Base-by-base conservation (phyloP, 2,797 vertebrate genomes). In the Eremophila alpestris region DNA sequence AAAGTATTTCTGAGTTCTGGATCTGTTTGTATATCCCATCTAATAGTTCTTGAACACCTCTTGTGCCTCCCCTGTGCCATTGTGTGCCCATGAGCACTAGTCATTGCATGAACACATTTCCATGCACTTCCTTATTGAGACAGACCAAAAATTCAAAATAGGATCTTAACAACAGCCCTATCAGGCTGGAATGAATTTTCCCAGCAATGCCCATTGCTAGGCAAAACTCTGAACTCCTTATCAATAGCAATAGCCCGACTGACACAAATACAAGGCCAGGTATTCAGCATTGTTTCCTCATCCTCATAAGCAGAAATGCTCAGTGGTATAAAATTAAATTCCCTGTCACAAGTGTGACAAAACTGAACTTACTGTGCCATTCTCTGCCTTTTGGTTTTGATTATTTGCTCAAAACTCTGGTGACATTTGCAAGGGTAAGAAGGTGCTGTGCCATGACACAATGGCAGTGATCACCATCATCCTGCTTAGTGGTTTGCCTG, bases 401-500 rank as follows among this genome's bases (percentile, higher is more conserved):
- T 89, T 87, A 80, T 83, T 87, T 78, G 34, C 65, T 81, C 49
- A 46, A 69, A 93, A 85, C 12, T 65, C 45, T 49, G 41, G 40
- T 89, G 81, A 79, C 68, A 41, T 95, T 87, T 90, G 60, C 56
- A 64, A 88, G 30, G 43, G 48, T 46, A 60, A 90, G 90, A 62
- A 91, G 51, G 71, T 94, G 79, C 54, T 60, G 38, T 62, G 13
- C 38, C 13, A 7, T 75, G 67, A 56, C 81, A 90, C 69, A 86
- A 68, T 46, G 79, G 70, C 73, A 91, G 27, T 3, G 8, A 34
- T 93, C 78, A 54, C 43, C 9, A 0, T 60, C 64, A 32, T 80
- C 62, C 54, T 65, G 62, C 64, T 90, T 55, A 67, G 90, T 65
- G 78, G 75, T 86, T 91, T 81, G 77, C 65, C 91, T 95, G 82